Evolutionary conservation across 2,113 vertebrate genomes (phyloP).

Genomic region (Clinocottus analis): DNA sequence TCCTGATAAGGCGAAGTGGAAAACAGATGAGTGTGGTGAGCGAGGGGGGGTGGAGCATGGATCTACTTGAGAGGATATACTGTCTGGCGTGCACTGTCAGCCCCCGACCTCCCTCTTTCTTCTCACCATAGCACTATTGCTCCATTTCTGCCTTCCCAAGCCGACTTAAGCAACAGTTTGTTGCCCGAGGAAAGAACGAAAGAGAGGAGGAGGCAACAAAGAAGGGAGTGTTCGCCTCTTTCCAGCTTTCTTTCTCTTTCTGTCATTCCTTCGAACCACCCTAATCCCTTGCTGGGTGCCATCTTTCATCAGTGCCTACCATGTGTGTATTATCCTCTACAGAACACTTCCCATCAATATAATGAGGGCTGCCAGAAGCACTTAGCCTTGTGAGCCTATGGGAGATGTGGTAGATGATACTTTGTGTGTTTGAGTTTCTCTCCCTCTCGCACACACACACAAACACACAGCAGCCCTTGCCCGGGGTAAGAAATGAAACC

Average conservation of each 20-base stretch:
- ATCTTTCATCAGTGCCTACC: conserved; percentile 79
- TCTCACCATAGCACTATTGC: conserved; percentile 33
- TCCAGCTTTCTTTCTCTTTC: conserved; percentile 50
- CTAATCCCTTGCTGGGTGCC: conserved; percentile 75
- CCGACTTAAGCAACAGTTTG: conserved; percentile 54
- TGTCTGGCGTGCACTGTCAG: conserved; percentile 70
- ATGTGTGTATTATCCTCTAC: conserved; percentile 76
- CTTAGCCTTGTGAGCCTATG: conserved; percentile 64
- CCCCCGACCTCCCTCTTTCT: conserved; percentile 23
- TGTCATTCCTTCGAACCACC: conserved; percentile 54
- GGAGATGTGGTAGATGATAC: conserved; percentile 61
- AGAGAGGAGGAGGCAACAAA: conserved; percentile 66
- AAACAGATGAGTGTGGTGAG: conserved; percentile 89
- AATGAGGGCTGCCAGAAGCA: conserved; percentile 76
- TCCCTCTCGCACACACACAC: conserved; percentile 4
- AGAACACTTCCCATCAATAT: conserved; percentile 80
- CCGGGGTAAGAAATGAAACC: conserved; percentile 53
- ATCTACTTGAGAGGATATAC: conserved; percentile 72
- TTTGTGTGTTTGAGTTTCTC: conserved; percentile 43
- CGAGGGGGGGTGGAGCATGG: conserved; percentile 72
- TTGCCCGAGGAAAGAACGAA: conserved; percentile 59
- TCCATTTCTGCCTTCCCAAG: conserved; percentile 42
- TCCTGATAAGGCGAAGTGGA: conserved; percentile 89
- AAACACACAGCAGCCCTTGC: conserved; percentile 30
- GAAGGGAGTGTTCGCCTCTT: conserved; percentile 65